Conservation (phyloP, 2,888 invertebrate genomes). For the Lomographa bimaculata region DNA sequence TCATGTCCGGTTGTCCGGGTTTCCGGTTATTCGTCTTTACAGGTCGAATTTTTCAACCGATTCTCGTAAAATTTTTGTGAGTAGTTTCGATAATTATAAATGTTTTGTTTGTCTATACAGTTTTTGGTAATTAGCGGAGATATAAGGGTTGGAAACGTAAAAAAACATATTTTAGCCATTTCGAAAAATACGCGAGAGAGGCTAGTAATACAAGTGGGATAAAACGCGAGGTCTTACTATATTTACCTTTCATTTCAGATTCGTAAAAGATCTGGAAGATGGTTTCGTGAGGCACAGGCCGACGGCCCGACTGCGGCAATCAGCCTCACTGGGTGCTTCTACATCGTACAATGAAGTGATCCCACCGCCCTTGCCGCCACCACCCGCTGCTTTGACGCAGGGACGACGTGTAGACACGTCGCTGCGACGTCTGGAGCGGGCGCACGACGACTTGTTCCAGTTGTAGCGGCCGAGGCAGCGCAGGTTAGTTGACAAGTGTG, state of each 20-base stretch:
- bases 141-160: too few relatives aligned
- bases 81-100: too few relatives aligned
- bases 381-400: slow-evolving; percentile 90
- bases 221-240: too few relatives aligned
- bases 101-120: too few relatives aligned
- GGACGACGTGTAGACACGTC: slow-evolving; percentile 92
- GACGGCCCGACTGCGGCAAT: slow-evolving; percentile 82
- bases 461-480: slow-evolving; percentile 89
- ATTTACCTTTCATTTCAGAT: slow-evolving; percentile 72
- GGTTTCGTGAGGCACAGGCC: slow-evolving; percentile 81
- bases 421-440: slow-evolving; percentile 90
- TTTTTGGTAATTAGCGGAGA: too few relatives aligned
- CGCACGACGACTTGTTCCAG: slow-evolving; percentile 95
- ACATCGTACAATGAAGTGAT: slow-evolving; percentile 74
- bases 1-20: too few relatives aligned
- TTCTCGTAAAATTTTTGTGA: too few relatives aligned
- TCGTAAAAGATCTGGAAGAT: slow-evolving; percentile 80
- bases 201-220: too few relatives aligned
- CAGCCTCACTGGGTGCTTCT: slow-evolving; percentile 77
- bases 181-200: too few relatives aligned
- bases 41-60: too few relatives aligned
- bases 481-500: slow-evolving; percentile 48
- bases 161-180: too few relatives aligned
- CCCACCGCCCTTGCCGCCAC: slow-evolving; percentile 79
- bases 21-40: too few relatives aligned